Evolutionary conservation across 2,113 vertebrate genomes (phyloP), one percentile per base, ranked within the genome.

Genomic region (Urocolius indicus): DNA sequence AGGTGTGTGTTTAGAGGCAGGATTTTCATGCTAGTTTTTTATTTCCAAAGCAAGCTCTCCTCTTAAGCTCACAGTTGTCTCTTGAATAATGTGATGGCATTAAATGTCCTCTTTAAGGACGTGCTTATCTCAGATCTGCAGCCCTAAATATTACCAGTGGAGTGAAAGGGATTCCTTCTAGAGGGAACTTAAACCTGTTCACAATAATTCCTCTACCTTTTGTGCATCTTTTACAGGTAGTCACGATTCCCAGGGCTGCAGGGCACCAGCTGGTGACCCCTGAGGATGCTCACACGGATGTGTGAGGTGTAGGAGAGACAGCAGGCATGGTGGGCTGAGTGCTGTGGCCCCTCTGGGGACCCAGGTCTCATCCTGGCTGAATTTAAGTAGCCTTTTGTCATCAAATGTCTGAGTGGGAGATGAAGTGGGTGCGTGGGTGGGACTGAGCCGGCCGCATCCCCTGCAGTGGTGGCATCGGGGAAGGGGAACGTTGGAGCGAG

Each of bases 121-220:
- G 0, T 87, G 94, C 92, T 97, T 95, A 90, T 94, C 95, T 95
- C 86, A 89, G 72, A 89, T 86, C 86, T 91, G 49, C 78, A 94
- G 71, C 75, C 92, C 81, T 92, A 86, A 92, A 90, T 94, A 78
- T 90, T 81, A 45, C 76, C 61, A 75, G 30, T 2, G 1, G 73
- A 92, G 38, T 54, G 76, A 93, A 93, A 61, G 83, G 76, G 65
- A 74, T 92, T 96, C 80, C 83, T 81, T 78, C 79, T 27, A 75
- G 86, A 92, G 91, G 59, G 57, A 89, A 66, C 74, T 93, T 92
- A 90, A 94, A 87, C 55, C 76, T 77, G 57, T 93, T 89, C 67
- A 74, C 86, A 90, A 78, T 55, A 84, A 81, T 89, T 90, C 2
- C 3, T 4, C 86, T 81, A 63, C 49, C 41, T 88, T 65, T 93